Percentiles rank a stretch among this genome's conserved stretches.
Evolutionary conservation across 2,797 vertebrate genomes (phyloP).

Genomic region (Bucorvus abyssinicus): DNA sequence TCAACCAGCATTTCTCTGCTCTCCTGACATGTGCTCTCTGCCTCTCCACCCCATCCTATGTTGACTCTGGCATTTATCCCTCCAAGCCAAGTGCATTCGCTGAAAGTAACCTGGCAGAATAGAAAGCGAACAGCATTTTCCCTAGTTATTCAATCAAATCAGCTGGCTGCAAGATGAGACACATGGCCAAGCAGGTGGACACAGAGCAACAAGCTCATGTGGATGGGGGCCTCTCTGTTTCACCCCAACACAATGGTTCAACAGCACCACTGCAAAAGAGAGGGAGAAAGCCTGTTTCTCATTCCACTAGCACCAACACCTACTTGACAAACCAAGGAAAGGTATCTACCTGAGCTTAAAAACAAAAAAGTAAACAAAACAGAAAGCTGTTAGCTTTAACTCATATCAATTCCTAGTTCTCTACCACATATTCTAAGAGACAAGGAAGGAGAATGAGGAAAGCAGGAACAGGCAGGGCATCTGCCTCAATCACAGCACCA

Average conservation of each 20-base stretch:
- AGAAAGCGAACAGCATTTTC: neutral
- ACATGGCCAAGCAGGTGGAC: neutral
- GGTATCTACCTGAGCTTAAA: neutral
- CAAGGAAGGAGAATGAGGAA: neutral
- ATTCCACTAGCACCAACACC: neutral
- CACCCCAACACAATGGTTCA: accelerated
- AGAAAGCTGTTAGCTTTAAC: neutral
- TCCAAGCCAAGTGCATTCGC: neutral
- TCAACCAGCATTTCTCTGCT: neutral
- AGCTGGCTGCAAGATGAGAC: neutral
- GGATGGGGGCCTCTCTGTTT: neutral
- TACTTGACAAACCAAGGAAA: neutral
- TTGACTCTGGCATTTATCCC: neutral
- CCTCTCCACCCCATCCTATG: neutral
- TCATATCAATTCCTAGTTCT: neutral
- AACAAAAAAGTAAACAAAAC: neutral
- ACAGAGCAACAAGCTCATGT: neutral
- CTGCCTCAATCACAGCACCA: neutral
- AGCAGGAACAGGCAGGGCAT: neutral
- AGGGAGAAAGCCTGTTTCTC: neutral
- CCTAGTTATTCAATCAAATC: neutral
- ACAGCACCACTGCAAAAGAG: neutral
- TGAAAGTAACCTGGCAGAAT: neutral
- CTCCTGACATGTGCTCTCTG: neutral
- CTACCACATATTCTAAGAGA: neutral